Evolutionary conservation across 1,140 invertebrate genomes (phyloP).

Genomic region (Panulirus ornatus): DNA sequence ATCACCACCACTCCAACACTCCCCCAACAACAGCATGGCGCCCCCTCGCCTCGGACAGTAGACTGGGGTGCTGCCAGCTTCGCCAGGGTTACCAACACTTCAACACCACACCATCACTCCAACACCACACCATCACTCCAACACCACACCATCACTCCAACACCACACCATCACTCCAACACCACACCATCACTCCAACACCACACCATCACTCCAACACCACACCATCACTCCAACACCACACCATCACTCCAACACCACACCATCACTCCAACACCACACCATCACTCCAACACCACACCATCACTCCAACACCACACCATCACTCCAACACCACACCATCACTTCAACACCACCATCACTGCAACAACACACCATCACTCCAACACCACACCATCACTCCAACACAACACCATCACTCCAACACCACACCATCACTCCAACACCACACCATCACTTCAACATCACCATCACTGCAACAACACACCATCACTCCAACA

Average conservation of each 20-base stretch:
- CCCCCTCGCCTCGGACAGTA: too few relatives aligned
- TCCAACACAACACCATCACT: neutral
- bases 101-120: too few relatives aligned
- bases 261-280: neutral
- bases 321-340: neutral
- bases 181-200: neutral
- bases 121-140: too few relatives aligned
- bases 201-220: neutral
- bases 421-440: neutral
- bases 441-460: neutral
- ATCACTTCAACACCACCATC: too few relatives aligned
- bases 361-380: too few relatives aligned
- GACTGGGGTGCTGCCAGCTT: too few relatives aligned
- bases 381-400: neutral
- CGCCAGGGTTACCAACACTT: too few relatives aligned
- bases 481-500: neutral
- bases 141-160: neutral
- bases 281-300: neutral
- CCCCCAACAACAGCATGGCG: too few relatives aligned
- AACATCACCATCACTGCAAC: neutral
- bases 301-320: neutral
- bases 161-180: neutral
- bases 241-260: neutral
- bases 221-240: neutral
- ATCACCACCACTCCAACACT: too few relatives aligned